Conservation (phyloP, 2,797 vertebrate genomes). For the Rhodeus uyekii region DNA sequence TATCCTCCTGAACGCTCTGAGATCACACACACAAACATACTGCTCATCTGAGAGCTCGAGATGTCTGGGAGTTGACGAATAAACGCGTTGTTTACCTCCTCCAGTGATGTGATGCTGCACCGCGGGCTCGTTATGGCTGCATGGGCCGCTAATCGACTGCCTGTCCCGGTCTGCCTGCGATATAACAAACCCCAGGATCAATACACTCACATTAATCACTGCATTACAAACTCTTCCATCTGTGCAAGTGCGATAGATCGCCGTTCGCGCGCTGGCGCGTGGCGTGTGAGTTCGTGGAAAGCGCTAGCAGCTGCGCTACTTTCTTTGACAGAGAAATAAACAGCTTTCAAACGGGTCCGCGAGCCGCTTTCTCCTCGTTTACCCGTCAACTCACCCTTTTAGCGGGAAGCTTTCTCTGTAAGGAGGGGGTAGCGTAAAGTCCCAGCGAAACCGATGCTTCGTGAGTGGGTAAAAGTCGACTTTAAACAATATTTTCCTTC, state of each 20-base stretch:
- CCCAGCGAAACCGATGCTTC: conserved; percentile 23
- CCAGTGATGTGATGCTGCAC: conserved; percentile 15
- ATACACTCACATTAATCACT: conserved; percentile 60
- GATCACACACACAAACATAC: not conserved
- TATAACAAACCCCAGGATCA: conserved; percentile 51
- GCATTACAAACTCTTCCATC: not conserved
- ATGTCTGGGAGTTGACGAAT: not conserved
- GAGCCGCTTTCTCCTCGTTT: conserved; percentile 47
- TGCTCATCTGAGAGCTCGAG: not conserved
- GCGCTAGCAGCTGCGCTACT: conserved; percentile 78
- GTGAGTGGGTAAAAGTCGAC: conserved; percentile 40
- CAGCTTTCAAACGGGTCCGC: conserved; percentile 69
- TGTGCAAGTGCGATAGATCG: not conserved
- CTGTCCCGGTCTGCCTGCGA: conserved; percentile 6
- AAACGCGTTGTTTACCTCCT: conserved; percentile 35
- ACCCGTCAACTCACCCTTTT: conserved; percentile 58
- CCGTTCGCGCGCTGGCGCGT: not conserved
- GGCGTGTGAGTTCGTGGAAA: conserved; percentile 52
- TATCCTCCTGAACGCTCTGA: not conserved
- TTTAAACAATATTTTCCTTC: conserved; percentile 59
- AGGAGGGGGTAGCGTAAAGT: not conserved
- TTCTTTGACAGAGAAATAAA: conserved; percentile 80
- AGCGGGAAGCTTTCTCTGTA: conserved; percentile 40
- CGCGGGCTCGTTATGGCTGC: conserved; percentile 29
- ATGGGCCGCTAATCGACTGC: conserved; percentile 46